Percentiles rank a stretch among this genome's conserved stretches.
Conservation (phyloP, 1,140 invertebrate species). For the Ostrea edulis region DNA sequence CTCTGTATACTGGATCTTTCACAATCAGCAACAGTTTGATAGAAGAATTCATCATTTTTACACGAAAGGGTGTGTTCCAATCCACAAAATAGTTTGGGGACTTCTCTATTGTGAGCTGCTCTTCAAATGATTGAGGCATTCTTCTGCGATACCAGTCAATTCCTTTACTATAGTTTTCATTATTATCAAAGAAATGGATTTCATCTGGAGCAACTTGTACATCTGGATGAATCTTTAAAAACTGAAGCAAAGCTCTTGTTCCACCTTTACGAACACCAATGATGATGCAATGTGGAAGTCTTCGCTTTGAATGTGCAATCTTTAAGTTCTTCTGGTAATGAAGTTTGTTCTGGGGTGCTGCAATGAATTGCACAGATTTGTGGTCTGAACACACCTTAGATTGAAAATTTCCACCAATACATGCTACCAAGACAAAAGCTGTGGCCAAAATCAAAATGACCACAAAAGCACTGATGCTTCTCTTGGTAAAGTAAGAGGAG, state of each 20-base stretch:
- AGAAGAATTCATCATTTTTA: slow-evolving; percentile 91
- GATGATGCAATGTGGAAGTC: slow-evolving; percentile 77
- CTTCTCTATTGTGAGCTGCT: slow-evolving; percentile 81
- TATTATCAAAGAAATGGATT: slow-evolving; percentile 80
- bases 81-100: slow-evolving; percentile 81
- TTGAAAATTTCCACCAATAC: slow-evolving; percentile 8
- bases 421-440: slow-evolving; percentile 25
- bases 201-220: slow-evolving; percentile 74
- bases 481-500: slow-evolving; percentile 11
- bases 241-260: slow-evolving; percentile 79
- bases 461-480: slow-evolving; percentile 3
- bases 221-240: slow-evolving; percentile 78
- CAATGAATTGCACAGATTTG: background rate
- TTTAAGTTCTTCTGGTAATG: slow-evolving; percentile 4
- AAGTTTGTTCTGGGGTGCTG: slow-evolving; percentile 8
- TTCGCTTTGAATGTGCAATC: slow-evolving; percentile 56
- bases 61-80: slow-evolving; percentile 87
- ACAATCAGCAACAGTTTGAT: slow-evolving; percentile 94
- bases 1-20: slow-evolving; percentile 92
- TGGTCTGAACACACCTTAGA: slow-evolving; percentile 20
- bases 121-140: slow-evolving; percentile 73
- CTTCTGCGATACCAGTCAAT: slow-evolving; percentile 79
- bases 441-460: slow-evolving; percentile 13
- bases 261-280: slow-evolving; percentile 81
- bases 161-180: slow-evolving; percentile 77